Conservation (phyloP, 2,888 invertebrate species). For the Galeopsomyia nigrocyanea region DNA sequence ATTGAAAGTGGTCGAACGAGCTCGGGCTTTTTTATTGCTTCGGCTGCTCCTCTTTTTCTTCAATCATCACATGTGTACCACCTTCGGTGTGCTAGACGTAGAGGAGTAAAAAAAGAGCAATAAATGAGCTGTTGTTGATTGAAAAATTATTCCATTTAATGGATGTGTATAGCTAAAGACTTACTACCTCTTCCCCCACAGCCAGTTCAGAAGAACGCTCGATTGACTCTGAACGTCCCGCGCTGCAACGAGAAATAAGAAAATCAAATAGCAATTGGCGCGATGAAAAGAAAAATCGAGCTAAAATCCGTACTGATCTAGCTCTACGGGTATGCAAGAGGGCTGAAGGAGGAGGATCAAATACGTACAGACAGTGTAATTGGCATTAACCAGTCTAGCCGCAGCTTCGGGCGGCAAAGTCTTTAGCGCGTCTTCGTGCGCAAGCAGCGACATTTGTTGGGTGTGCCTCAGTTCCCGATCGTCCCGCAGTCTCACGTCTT, state of each 20-base stretch:
- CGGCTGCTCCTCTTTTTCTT: conserved; percentile 24
- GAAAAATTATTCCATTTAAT: background rate
- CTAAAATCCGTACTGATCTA: background rate
- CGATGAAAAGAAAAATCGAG: background rate
- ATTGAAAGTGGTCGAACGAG: conserved; percentile 32
- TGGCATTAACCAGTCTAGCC: conserved; percentile 80
- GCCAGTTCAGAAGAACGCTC: conserved; percentile 84
- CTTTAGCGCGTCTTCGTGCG: conserved; percentile 78
- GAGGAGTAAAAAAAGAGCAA: conserved; percentile 44
- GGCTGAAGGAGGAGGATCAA: background rate
- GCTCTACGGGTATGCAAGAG: conserved; percentile 1
- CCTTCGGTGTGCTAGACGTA: conserved; percentile 64
- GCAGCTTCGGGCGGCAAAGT: conserved; percentile 81
- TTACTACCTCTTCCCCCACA: conserved; percentile 80
- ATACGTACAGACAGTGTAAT: conserved; percentile 81
- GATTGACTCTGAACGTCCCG: conserved; percentile 85
- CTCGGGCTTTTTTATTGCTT: conserved; percentile 21
- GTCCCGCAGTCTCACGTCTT: conserved; percentile 81
- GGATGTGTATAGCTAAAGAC: conserved; percentile 3
- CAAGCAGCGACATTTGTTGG: conserved; percentile 81
- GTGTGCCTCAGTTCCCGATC: conserved; percentile 81
- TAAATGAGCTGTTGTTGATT: conserved; percentile 8
- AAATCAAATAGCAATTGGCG: background rate
- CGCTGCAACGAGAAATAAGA: conserved; percentile 70
- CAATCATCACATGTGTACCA: conserved; percentile 68